These are phyloP conservation scores for Pseudorasbora parva DNA, from an alignment of 2,113 vertebrate genomes.

Conservation along the genomic window DNA sequence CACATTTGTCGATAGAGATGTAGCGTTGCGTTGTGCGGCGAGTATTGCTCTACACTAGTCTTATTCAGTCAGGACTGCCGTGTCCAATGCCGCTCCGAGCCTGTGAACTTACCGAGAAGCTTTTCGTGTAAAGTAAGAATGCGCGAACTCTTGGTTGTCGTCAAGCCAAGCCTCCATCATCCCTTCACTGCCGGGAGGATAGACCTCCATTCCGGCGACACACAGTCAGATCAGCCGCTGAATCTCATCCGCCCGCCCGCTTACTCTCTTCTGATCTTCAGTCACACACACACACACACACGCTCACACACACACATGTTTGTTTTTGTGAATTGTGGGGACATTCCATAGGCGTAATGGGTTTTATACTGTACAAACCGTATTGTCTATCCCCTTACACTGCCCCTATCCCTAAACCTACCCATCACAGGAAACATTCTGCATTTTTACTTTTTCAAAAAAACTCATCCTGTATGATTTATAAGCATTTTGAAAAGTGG, in stretches of 20 bases:
- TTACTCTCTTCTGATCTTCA: not conserved
- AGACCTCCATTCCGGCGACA: slow-evolving; percentile 75
- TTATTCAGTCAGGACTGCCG: not conserved
- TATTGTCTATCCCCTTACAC: too few species aligned
- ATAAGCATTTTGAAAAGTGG: too few species aligned
- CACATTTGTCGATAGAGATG: not conserved
- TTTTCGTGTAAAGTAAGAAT: slow-evolving; percentile 92
- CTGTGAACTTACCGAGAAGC: slow-evolving; percentile 83
- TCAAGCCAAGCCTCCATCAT: slow-evolving; percentile 94
- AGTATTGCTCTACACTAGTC: not conserved
- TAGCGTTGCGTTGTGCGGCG: not conserved
- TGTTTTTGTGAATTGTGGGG: too few species aligned
- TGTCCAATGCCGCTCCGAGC: not conserved
- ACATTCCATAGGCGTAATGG: too few species aligned
- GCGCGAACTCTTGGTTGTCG: slow-evolving; percentile 88
- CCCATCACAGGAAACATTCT: too few species aligned
- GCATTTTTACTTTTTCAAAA: too few species aligned
- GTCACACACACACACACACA: not conserved
- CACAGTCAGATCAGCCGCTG: slow-evolving; percentile 37
- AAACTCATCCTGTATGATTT: too few species aligned
- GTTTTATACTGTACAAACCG: too few species aligned
- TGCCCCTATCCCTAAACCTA: too few species aligned
- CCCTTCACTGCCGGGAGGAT: slow-evolving; percentile 72
- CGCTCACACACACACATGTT: too few species aligned
- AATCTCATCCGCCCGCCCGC: slow-evolving; percentile 19